Evolutionary conservation across 2,888 invertebrate genomes (phyloP), one percentile per base, ranked within the genome.

Genomic region (Meteorus cinctellus): DNA sequence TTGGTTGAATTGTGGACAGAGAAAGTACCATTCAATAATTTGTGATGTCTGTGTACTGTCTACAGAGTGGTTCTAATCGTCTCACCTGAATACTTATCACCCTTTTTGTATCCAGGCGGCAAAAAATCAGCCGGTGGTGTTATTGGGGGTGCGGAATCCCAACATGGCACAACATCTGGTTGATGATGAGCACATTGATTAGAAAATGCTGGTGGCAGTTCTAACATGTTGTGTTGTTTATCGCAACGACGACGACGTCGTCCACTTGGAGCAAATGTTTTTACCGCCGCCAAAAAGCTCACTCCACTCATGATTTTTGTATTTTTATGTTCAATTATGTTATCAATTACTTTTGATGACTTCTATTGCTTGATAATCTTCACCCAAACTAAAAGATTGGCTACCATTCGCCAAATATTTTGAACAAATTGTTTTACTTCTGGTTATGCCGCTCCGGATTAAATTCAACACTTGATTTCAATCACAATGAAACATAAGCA

Each of bases 111-210:
- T 60, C 92, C 93, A 31, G 92, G 92, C 4, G 93, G 92, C 71
- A 93, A 89, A 84, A 94, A 94, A 75, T 93, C 93, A 10, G 94
- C 93, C 19, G 94, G 94, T 34, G 94, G 94, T 41, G 94, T 94
- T 80, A 94, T 94, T 36, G 94, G 93, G 36, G 92, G 91, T 79
- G 92, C 92, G 6, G 90, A 88, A 82, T 92, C 92, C 92, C 92
- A 92, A 80, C 89, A 90, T 48, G 92, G 92, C 73, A 92, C 92
- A 70, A 92, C 91, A 83, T 92, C 92, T 68, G 92, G 91, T 78
- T 90, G 91, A 80, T 88, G 85, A 78, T 88, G 70, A 85, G 82
- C 79, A 78, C 82, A 83, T 34, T 80, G 75, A 19, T 77, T 77
- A 71, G 80, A 78, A 77, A 83, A 85, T 62, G 86, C 86, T 12